phyloP scores from a whole-genome alignment of 2,888 invertebrate species.

The Clistopyga incitator region DNA sequence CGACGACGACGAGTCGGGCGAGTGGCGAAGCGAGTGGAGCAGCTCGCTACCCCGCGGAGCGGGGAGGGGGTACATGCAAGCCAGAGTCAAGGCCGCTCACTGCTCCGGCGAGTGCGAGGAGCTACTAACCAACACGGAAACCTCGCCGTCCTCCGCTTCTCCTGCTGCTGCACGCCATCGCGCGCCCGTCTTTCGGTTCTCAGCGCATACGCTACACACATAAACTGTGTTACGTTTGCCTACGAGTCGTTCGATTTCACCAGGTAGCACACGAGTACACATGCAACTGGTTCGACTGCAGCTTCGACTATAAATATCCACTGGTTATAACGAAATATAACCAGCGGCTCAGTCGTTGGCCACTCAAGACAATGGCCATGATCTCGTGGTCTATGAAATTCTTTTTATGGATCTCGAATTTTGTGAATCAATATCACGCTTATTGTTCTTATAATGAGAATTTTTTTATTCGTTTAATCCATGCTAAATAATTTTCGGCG shows the following conservation, averaged over 20 bases:
- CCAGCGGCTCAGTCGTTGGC: not conserved
- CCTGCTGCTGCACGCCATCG: slow-evolving; percentile 35
- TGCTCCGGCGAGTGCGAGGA: slow-evolving; percentile 86
- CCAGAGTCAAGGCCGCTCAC: slow-evolving; percentile 91
- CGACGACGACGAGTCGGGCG: slow-evolving; percentile 45
- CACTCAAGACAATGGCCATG: not conserved
- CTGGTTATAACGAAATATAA: not conserved
- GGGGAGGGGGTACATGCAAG: slow-evolving; percentile 67
- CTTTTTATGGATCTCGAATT: too few relatives aligned
- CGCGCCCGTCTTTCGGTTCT: slow-evolving; percentile 12
- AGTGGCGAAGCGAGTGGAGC: slow-evolving; percentile 42
- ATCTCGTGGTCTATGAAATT: too few relatives aligned
- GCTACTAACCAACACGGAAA: slow-evolving; percentile 82
- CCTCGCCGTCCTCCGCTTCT: slow-evolving; percentile 68
- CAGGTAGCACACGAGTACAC: not conserved
- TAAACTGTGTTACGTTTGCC: not conserved
- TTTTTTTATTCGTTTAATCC: too few relatives aligned
- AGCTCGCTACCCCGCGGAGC: slow-evolving; percentile 63
- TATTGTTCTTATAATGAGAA: too few relatives aligned
- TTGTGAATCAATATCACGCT: too few relatives aligned
- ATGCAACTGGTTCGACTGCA: slow-evolving; percentile 12
- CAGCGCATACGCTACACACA: not conserved
- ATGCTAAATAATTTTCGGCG: too few relatives aligned
- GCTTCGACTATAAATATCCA: slow-evolving; percentile 3
- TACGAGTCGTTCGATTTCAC: slow-evolving; percentile 5